A percentile compares a stretch with the other conserved stretches of the same genome.
These are phyloP conservation scores for Ctena decussata DNA, from an alignment of 2,888 invertebrate genomes.

Conservation along the genomic window DNA sequence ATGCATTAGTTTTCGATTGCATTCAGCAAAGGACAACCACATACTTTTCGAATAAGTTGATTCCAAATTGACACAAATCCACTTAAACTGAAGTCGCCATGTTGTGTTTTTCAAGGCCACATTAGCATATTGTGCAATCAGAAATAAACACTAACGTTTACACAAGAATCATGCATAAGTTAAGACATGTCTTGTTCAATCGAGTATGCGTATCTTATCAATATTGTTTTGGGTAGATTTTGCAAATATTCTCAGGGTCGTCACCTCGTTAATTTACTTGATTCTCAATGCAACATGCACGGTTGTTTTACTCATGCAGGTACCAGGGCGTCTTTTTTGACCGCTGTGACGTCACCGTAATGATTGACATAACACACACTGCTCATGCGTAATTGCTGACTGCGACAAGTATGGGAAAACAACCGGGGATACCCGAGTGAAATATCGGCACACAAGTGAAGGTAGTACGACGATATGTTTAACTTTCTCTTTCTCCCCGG, in stretches of 20 bases:
- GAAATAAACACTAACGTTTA: not conserved
- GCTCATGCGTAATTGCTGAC: not conserved
- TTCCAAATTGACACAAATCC: not conserved
- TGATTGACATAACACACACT: not conserved
- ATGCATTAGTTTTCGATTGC: too few relatives aligned
- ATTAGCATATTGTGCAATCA: slow-evolving; percentile 2
- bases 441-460: too few relatives aligned
- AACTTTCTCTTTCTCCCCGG: too few relatives aligned
- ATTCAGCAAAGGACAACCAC: not conserved
- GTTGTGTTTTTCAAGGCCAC: slow-evolving; percentile 40
- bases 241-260: too few relatives aligned
- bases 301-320: not conserved
- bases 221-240: too few relatives aligned
- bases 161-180: not conserved
- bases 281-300: too few relatives aligned
- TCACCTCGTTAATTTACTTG: too few relatives aligned
- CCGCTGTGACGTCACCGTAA: not conserved
- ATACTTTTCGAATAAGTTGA: not conserved
- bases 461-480: too few relatives aligned
- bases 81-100: slow-evolving; percentile 41
- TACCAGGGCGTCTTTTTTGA: not conserved
- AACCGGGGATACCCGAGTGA: too few relatives aligned
- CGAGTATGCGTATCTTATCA: too few relatives aligned
- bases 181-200: not conserved
- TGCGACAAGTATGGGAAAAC: too few relatives aligned